A percentile compares a stretch with the other conserved stretches of the same genome.
Evolutionary conservation across 2,888 invertebrate genomes (phyloP).

Genomic region (Monochamus alternatus): DNA sequence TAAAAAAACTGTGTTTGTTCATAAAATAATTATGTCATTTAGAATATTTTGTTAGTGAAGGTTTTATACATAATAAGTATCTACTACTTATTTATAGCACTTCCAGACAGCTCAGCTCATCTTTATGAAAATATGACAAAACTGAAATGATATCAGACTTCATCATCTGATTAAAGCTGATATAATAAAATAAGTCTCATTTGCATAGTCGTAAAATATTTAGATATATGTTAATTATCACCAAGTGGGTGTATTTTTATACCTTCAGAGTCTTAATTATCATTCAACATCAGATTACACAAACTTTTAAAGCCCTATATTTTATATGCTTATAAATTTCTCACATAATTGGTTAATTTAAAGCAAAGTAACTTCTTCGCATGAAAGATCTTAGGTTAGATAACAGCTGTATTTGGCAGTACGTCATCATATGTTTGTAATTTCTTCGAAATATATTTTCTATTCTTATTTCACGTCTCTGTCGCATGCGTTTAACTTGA

Average conservation of each 20-base stretch:
- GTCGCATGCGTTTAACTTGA: too few species aligned
- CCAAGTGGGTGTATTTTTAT: slow-evolving; percentile 39
- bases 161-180: slow-evolving; percentile 31
- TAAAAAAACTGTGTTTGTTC: too few species aligned
- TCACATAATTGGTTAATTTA: slow-evolving; percentile 5
- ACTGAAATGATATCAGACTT: slow-evolving; percentile 34
- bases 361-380: background rate
- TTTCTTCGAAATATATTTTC: too few species aligned
- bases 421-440: too few species aligned
- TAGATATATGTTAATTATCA: slow-evolving; percentile 44
- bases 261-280: slow-evolving; percentile 25
- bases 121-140: slow-evolving; percentile 7
- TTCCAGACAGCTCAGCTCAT: too few species aligned
- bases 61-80: too few species aligned
- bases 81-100: too few species aligned
- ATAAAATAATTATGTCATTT: too few species aligned
- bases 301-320: slow-evolving; percentile 18
- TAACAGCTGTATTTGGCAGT: too few species aligned
- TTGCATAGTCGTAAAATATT: slow-evolving; percentile 45
- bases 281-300: slow-evolving; percentile 18
- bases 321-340: slow-evolving; percentile 10
- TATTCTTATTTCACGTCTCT: too few species aligned
- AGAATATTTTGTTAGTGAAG: too few species aligned
- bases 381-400: background rate
- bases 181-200: slow-evolving; percentile 39